A percentile compares a stretch with the other conserved stretches of the same genome.
Conservation (phyloP, 2,888 invertebrate genomes). For the Trichopoda pennipes region DNA sequence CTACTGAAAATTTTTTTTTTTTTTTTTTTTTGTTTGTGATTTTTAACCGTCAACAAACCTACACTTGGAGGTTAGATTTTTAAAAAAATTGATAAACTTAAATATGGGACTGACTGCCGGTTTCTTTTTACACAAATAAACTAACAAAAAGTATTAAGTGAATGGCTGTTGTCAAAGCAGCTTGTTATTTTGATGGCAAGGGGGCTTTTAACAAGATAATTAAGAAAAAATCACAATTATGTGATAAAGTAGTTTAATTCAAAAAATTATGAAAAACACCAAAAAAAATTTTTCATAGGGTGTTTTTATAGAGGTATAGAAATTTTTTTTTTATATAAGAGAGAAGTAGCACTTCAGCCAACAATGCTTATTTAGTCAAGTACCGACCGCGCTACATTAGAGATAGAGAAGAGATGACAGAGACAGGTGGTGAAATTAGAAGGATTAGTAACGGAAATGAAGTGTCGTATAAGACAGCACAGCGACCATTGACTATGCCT, state of each 20-base stretch:
- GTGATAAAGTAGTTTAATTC: not conserved
- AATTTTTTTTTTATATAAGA: too few species aligned
- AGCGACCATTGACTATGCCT: too few species aligned
- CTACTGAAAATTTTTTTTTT: slow-evolving; percentile 34
- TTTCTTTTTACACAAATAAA: slow-evolving; percentile 5
- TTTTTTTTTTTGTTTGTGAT: not conserved
- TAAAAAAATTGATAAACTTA: slow-evolving; percentile 6
- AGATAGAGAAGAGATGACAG: too few species aligned
- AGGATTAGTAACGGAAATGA: too few species aligned
- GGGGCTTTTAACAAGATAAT: not conserved
- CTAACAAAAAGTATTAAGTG: slow-evolving; percentile 18
- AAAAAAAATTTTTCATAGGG: too few species aligned
- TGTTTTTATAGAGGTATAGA: too few species aligned
- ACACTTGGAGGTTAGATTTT: slow-evolving; percentile 15
- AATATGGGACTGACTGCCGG: slow-evolving; percentile 4
- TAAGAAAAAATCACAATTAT: not conserved
- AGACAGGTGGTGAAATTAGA: too few species aligned
- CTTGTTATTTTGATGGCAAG: not conserved
- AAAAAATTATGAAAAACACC: too few species aligned
- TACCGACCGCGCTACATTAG: too few species aligned
- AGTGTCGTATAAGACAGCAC: too few species aligned
- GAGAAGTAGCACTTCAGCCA: too few species aligned
- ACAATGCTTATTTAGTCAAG: too few species aligned
- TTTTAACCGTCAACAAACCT: slow-evolving; percentile 22
- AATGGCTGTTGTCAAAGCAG: not conserved